Base-by-base conservation (phyloP, 2,113 vertebrate genomes). In the Gopherus evgoodei region DNA sequence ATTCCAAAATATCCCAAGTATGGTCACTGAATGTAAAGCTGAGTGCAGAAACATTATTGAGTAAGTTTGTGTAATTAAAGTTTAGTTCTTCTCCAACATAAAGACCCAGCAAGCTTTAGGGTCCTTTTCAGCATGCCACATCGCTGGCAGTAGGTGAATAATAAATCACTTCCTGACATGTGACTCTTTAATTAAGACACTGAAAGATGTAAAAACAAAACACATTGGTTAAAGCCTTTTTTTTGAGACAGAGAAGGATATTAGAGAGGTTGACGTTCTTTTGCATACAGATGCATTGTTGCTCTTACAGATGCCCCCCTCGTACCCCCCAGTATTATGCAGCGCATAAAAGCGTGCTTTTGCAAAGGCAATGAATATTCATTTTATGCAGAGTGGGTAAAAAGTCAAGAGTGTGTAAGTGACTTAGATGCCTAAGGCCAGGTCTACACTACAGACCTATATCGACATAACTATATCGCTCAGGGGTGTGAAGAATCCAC, bases 31-130 rank as follows among this genome's bases (percentile, higher is more conserved):
- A 59, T 91, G 81, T 94, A 94, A 90, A 93, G 92, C 1, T 62
- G 80, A 95, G 91, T 93, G 75, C 10, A 83, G 93, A 96, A 96
- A 87, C 76, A 88, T 89, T 90, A 53, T 95, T 97, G 81, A 87
- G 94, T 3, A 52, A 88, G 95, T 93, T 14, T 53, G 57, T 79
- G 93, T 96, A 96, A 97, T 97, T 96, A 96, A 93, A 93, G 31
- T 90, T 83, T 78, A 94, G 65, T 76, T 47, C 52, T 92, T 47
- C 78, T 93, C 84, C 69, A 83, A 92, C 90, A 89, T n/a, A 57
- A 83, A 92, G 90, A 89, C 1, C 5, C 84, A 96, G 90, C 49
- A 31, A 87, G 52, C 38, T 90, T 76, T 78, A 8, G 31, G 75
- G 47, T 83, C 81, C 91, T 93, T 81, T 91, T 86, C 8, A 31